A percentile compares a stretch with the other conserved stretches of the same genome.
Evolutionary conservation across 35 echinoderm and acorn worm genomes (phyloP).

Genomic region (Apostichopus japonicus): DNA sequence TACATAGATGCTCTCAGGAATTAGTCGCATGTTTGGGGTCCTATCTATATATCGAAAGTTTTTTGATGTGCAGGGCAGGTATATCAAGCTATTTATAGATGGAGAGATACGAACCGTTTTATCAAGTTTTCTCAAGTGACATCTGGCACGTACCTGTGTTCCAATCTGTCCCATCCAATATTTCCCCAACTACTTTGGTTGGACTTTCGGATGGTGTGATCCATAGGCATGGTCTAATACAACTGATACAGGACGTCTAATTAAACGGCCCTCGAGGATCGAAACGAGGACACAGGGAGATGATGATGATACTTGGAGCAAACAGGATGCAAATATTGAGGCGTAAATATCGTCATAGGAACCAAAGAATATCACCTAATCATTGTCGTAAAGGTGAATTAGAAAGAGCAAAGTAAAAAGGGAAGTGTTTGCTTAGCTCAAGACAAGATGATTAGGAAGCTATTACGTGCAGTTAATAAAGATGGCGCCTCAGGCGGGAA

Average conservation of each 20-base stretch:
- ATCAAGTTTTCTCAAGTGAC: too few relatives aligned
- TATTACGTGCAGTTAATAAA: background rate
- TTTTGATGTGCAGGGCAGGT: too few relatives aligned
- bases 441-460: background rate
- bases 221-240: too few relatives aligned
- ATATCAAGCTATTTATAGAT: background rate
- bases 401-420: background rate
- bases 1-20: too few relatives aligned
- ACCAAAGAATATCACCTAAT: background rate
- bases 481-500: background rate
- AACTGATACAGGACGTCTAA: slow-evolving; percentile 5
- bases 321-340: slow-evolving; percentile 14
- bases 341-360: slow-evolving; percentile 3
- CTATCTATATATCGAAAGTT: too few relatives aligned
- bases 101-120: too few relatives aligned
- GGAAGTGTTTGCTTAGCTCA: slow-evolving; percentile 3
- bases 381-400: background rate
- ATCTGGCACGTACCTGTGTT: too few relatives aligned
- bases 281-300: background rate
- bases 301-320: background rate
- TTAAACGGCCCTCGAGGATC: background rate
- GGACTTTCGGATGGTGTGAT: too few relatives aligned
- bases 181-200: too few relatives aligned
- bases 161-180: too few relatives aligned
- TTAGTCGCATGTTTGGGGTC: too few relatives aligned